Base-by-base conservation (phyloP, 2,888 invertebrate species). In the Lathronympha strigana region DNA sequence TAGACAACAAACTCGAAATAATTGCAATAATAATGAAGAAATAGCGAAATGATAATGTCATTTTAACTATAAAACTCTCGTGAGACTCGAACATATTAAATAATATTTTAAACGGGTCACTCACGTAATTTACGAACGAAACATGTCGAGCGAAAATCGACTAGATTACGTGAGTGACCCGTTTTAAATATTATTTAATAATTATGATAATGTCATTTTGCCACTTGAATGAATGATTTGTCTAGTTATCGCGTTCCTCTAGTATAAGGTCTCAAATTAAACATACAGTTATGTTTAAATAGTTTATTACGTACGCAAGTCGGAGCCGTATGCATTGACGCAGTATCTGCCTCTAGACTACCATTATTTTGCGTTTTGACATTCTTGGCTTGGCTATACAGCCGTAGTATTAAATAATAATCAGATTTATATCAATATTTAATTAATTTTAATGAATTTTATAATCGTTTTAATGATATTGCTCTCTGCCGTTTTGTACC, bases 251-350 rank as follows among this genome's bases (percentile, higher is more conserved):
- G 61, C 43, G 3, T 57, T 62, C 61, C 9, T 19, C 1, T 62
- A 58, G 45, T 28, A 17, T 64, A 60, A 68, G 67, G 75, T 79
- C 77, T 76, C 69, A 77, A 79, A 79, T 74, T 75, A 80, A 80
- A 81, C 76, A 77, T 78, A 80, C 40, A 43, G 82, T 84, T 84
- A 75, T 81, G 83, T 86, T 84, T 83, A 72, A 77, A 84, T 76
- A 84, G 83, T 85, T 82, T 84, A 86, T 84, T 80, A 72, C 71
- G 74, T 77, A 79, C 76, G 36, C 11, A n/a, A 11, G 11, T 25
- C 17, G 50, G 11, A 25, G 25, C 17, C n/a, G 36, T 21, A 33
- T 19, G 19, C 9, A 11, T 9, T 15, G 9, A 17, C 19, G 51
- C 33, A 33, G 33, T 2, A 33, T 33, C 51, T 51, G 36, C 53